These are phyloP conservation scores for Melanotaenia trifasciata DNA, from an alignment of 2,797 vertebrate species.

Conservation along the genomic window DNA sequence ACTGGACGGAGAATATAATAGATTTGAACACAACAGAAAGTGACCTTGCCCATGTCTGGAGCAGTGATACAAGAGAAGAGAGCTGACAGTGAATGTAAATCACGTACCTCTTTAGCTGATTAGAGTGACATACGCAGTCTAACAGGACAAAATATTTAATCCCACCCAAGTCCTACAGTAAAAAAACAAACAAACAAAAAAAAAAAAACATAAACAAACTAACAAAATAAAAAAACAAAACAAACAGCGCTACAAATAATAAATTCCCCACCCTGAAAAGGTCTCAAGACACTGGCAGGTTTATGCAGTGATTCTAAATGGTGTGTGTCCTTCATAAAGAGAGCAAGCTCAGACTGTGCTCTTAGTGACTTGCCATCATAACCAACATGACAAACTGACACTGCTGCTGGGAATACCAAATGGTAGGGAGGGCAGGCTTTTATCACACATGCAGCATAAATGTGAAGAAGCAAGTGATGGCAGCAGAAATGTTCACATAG, in stretches of 20 bases:
- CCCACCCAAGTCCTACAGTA: slow-evolving; percentile 21
- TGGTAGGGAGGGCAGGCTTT: slow-evolving; percentile 40
- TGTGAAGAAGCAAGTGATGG: slow-evolving; percentile 31
- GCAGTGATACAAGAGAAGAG: slow-evolving; percentile 38
- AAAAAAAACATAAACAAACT: not conserved
- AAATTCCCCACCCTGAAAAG: slow-evolving; percentile 34
- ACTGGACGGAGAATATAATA: slow-evolving; percentile 49
- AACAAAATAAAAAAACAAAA: not conserved
- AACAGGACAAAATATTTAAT: slow-evolving; percentile 60
- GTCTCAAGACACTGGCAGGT: slow-evolving; percentile 62
- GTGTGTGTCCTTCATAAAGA: slow-evolving; percentile 58
- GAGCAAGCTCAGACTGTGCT: slow-evolving; percentile 43
- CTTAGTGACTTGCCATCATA: slow-evolving; percentile 48
- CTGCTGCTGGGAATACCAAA: slow-evolving; percentile 50
- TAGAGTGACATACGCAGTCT: slow-evolving; percentile 63
- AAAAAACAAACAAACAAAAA: slow-evolving; percentile 21
- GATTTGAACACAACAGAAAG: slow-evolving; percentile 40
- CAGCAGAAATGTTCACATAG: slow-evolving; percentile 33
- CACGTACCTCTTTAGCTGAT: slow-evolving; percentile 70
- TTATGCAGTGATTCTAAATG: slow-evolving; percentile 64
- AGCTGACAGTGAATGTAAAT: slow-evolving; percentile 75
- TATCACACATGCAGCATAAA: slow-evolving; percentile 37
- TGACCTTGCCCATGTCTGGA: slow-evolving; percentile 71
- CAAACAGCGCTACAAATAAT: slow-evolving; percentile 61
- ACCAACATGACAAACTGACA: slow-evolving; percentile 52